phyloP scores from a whole-genome alignment of 2,888 invertebrate species.

The Teinopalpus imperialis region DNA sequence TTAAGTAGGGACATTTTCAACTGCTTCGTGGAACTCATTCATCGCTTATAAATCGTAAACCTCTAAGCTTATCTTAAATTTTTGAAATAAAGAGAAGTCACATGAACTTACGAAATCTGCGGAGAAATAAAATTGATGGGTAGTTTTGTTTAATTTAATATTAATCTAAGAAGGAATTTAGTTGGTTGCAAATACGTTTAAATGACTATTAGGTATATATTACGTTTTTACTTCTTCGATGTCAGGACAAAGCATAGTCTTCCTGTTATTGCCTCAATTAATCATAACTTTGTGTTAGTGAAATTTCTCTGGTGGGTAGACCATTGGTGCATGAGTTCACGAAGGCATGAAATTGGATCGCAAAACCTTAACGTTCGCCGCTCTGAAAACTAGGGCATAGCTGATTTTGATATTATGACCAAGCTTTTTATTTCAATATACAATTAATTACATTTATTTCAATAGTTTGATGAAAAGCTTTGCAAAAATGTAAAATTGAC shows the following conservation, averaged over 20 bases:
- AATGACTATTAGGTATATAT: too few relatives aligned
- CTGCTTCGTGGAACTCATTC: too few relatives aligned
- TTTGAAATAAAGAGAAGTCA: too few relatives aligned
- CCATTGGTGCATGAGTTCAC: slow-evolving; percentile 74
- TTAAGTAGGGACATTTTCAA: too few relatives aligned
- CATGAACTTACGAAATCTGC: too few relatives aligned
- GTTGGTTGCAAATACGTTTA: too few relatives aligned
- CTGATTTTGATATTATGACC: slow-evolving; percentile 54
- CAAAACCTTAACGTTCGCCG: slow-evolving; percentile 60
- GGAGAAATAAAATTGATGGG: too few relatives aligned
- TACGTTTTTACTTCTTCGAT: slow-evolving; percentile 38
- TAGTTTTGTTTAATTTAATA: too few relatives aligned
- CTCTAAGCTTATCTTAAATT: too few relatives aligned
- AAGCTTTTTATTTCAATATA: slow-evolving; percentile 30
- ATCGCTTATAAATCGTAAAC: too few relatives aligned
- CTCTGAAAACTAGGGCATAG: slow-evolving; percentile 59
- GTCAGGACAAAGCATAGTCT: slow-evolving; percentile 57
- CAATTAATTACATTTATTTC: slow-evolving; percentile 30
- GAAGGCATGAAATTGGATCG: slow-evolving; percentile 79
- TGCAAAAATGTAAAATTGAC: slow-evolving; percentile 26
- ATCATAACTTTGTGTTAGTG: slow-evolving; percentile 79
- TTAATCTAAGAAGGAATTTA: too few relatives aligned
- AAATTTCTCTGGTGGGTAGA: slow-evolving; percentile 70
- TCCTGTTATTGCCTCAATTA: slow-evolving; percentile 77
- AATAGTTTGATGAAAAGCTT: slow-evolving; percentile 26